These are phyloP conservation scores for Microtus richardsoni DNA, from an alignment of 2,113 vertebrate genomes.

Conservation along the genomic window DNA sequence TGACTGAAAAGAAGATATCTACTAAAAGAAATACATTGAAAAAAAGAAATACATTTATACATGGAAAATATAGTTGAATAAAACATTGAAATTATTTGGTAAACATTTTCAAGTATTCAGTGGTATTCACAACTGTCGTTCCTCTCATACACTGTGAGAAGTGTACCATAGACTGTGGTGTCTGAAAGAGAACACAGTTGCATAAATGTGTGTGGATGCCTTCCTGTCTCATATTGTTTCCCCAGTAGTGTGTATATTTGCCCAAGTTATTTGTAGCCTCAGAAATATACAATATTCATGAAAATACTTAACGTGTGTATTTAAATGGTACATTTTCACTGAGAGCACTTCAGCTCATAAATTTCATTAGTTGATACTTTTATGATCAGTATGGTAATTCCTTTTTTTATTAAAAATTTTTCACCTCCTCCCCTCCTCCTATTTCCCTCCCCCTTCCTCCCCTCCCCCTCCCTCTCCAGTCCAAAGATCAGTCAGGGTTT, in stretches of 20 bases:
- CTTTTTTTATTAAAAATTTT: no score
- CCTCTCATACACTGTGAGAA: background rate
- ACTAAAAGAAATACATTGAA: background rate
- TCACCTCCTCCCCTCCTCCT: no score
- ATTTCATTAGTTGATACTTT: background rate
- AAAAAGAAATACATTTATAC: background rate
- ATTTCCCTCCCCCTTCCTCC: no score
- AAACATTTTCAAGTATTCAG: background rate
- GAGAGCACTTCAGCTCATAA: background rate
- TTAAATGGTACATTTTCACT: background rate
- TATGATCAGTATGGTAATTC: background rate
- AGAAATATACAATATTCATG: background rate
- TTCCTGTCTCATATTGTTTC: background rate
- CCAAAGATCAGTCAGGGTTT: no score
- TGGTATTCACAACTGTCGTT: background rate
- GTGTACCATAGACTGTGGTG: background rate
- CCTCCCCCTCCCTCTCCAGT: no score
- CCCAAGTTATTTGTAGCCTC: background rate
- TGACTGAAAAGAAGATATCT: background rate
- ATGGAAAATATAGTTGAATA: background rate
- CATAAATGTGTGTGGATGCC: background rate
- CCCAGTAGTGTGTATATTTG: background rate
- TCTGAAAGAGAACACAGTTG: background rate
- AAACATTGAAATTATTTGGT: background rate
- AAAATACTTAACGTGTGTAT: background rate